Conservation (phyloP, 2,797 vertebrate species). For the Austrolebias charrua region DNA sequence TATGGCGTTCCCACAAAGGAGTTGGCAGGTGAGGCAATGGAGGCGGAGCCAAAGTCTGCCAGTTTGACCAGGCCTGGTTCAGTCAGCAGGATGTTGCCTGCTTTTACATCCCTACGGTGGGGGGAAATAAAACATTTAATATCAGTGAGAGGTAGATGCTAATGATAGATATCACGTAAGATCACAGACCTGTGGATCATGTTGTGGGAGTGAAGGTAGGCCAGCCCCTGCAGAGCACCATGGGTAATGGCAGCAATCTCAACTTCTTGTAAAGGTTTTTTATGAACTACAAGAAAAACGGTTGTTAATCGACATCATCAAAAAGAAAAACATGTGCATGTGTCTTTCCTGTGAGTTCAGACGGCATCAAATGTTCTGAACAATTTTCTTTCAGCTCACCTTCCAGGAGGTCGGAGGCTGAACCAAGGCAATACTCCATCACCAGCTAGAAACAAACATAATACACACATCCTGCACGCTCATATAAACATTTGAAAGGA, state of each 20-base stretch:
- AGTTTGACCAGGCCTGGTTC: conserved; percentile 98
- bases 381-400: conserved; percentile 74
- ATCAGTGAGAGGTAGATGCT: background rate
- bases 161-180: background rate
- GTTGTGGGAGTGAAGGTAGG: conserved; percentile 98
- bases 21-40: conserved; percentile 98
- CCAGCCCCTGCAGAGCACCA: conserved; percentile 97
- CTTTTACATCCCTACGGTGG: conserved; percentile 92
- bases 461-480: background rate
- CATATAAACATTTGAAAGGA: no score
- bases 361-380: background rate
- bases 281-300: conserved; percentile 86
- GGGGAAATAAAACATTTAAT: background rate
- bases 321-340: background rate
- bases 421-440: conserved; percentile 99
- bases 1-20: conserved; percentile 99
- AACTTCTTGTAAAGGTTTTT: conserved; percentile 98
- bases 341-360: background rate
- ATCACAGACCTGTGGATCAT: conserved; percentile 93
- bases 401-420: conserved; percentile 97
- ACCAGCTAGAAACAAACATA: conserved; percentile 81
- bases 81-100: conserved; percentile 96
- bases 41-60: conserved; percentile 98
- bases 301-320: background rate
- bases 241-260: conserved; percentile 99